A percentile compares a stretch with the other conserved stretches of the same genome.
Evolutionary conservation across 1,140 invertebrate genomes (phyloP).

Genomic region (Ridgeia piscesae): DNA sequence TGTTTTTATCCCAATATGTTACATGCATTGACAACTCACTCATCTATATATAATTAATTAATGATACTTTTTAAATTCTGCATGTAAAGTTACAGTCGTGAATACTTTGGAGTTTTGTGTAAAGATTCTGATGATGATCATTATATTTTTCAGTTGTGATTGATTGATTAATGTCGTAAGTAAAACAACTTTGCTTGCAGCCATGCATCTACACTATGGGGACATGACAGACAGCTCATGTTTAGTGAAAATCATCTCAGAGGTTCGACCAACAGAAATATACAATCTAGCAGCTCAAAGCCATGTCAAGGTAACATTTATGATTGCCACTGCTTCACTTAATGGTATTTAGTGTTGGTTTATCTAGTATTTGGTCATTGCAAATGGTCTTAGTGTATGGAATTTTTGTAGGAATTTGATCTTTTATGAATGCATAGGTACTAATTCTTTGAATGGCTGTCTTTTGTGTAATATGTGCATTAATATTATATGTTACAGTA

Average conservation of each 20-base stretch:
- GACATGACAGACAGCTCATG: conserved; percentile 98
- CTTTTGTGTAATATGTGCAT: not conserved
- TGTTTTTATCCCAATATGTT: not conserved
- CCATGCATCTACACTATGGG: conserved; percentile 90
- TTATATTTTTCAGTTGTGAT: conserved; percentile 16
- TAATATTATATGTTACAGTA: not conserved
- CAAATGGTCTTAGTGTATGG: not conserved
- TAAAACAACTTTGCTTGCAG: conserved; percentile 45
- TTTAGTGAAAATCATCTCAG: conserved; percentile 90
- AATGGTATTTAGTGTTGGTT: not conserved
- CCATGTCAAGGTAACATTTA: conserved; percentile 89
- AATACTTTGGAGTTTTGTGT: not conserved
- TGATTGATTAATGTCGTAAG: not conserved
- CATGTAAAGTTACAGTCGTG: not conserved
- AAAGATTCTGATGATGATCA: not conserved
- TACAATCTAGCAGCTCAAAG: conserved; percentile 99
- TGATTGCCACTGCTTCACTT: not conserved
- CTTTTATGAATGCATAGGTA: not conserved
- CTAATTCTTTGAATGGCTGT: not conserved
- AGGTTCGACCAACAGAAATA: conserved; percentile 87
- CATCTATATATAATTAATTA: not conserved
- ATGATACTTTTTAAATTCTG: not conserved
- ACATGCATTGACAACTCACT: not conserved
- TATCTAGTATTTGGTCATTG: not conserved
- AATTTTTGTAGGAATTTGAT: not conserved